Evolutionary conservation across 2,113 vertebrate species (phyloP).

Genomic region (Cheirogaleus medius): DNA sequence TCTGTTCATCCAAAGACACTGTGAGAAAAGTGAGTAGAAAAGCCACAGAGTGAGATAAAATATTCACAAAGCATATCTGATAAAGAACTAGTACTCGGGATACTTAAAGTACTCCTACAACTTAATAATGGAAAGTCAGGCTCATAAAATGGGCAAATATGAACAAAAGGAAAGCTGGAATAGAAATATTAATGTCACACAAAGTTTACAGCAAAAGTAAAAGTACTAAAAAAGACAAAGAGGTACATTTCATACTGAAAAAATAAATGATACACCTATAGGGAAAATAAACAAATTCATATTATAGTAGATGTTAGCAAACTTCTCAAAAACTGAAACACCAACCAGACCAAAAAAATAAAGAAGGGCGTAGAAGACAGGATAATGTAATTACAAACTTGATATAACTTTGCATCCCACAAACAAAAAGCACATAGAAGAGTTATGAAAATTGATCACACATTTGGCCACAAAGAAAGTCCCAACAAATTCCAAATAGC

Average conservation of each 20-base stretch:
- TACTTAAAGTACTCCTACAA: not conserved
- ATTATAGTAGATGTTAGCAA: not conserved
- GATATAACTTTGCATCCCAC: not conserved
- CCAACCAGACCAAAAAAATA: not conserved
- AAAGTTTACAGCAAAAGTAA: not conserved
- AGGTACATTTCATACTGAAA: not conserved
- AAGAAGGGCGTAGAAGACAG: not conserved
- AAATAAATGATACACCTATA: not conserved
- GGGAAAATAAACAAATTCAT: not conserved
- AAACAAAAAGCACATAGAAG: not conserved
- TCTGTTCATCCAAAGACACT: not conserved
- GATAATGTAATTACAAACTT: not conserved
- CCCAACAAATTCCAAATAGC: slow-evolving; percentile 33
- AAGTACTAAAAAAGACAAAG: not conserved
- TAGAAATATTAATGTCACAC: not conserved
- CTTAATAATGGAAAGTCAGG: not conserved
- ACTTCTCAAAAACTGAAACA: not conserved
- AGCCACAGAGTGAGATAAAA: not conserved
- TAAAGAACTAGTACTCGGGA: not conserved
- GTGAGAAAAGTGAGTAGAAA: not conserved
- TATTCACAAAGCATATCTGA: not conserved
- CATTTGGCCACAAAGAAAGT: not conserved
- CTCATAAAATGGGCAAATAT: not conserved
- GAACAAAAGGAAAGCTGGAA: not conserved
- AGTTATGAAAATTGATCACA: not conserved